Evolutionary conservation across 2,888 invertebrate species (phyloP), one percentile per base, ranked within the genome.

Genomic region (Pachycephus smyrnensis): DNA sequence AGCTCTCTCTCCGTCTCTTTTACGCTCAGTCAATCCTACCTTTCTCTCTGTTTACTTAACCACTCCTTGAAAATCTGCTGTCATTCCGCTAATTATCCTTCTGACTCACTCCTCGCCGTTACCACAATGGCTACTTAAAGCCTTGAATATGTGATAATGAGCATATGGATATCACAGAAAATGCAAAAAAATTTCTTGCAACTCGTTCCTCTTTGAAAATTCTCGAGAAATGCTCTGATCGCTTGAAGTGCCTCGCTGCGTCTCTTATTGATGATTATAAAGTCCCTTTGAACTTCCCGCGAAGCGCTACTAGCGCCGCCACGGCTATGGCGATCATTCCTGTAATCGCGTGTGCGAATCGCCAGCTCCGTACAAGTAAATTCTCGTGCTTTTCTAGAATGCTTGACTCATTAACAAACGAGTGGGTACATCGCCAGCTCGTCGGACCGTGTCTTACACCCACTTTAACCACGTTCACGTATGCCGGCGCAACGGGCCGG

Each of bases 21-120:
- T 30, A 9, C 31, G 30, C 73, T 12, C 31, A 23, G n/a, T 23
- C 36, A 36, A 36, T 15, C 31, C 33, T 71, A 30, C 12, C 23
- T 71, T 40, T 78, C 75, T 40, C 68, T 11, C 30, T 33, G n/a
- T 71, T 68, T 69, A 37, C 73, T 73, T 75, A 73, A 78, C 40
- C 73, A 74, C 73, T 68, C 9, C 31, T 32, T 75, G 40, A 23
- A 55, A 55, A 55, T 23, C 15, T 55, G 23, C 55, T 23, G 15
- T 23, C 23, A 55, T 9, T 55, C 55, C 23, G 55, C 55, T 15
- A 55, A 23, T 55, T 55, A 55, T 23, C 40, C 6, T 55, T 1
- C 40, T 2, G 40, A 23, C 9, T 55, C 23, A 55, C 9, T 55
- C 2, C 9, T 9, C 2, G 23, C 23, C 23, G 9, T 23, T 55